phyloP scores from a whole-genome alignment of 92 coral and sea anemone species.

The Virgularia gustaviana region DNA sequence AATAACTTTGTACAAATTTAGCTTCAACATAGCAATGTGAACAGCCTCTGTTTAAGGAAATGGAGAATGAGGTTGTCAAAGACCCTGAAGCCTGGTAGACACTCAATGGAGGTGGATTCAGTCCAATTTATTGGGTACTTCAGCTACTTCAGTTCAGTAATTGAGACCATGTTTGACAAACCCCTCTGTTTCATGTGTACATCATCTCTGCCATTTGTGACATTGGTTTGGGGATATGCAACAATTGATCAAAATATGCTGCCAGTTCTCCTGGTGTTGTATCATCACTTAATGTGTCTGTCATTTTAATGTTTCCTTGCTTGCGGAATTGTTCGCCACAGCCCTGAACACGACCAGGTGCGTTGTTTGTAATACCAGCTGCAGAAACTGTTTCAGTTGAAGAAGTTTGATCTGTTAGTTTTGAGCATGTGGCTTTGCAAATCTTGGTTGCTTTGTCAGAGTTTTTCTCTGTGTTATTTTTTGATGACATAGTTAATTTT shows the following conservation, averaged over 20 bases:
- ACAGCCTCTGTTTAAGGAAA: too few species aligned
- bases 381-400: background rate
- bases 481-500: background rate
- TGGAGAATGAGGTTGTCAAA: too few species aligned
- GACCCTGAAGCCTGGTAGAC: too few species aligned
- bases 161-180: background rate
- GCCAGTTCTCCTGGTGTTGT: slow-evolving; percentile 98
- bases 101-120: too few species aligned
- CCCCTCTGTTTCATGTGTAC: slow-evolving; percentile 74
- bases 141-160: background rate
- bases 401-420: background rate
- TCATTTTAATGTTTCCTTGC: slow-evolving; percentile 48
- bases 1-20: too few species aligned
- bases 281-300: slow-evolving; percentile 64
- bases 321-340: slow-evolving; percentile 84
- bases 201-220: slow-evolving; percentile 99
- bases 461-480: background rate
- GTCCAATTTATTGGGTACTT: too few species aligned
- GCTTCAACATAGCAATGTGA: too few species aligned
- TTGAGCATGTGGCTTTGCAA: background rate
- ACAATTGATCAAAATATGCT: slow-evolving; percentile 87
- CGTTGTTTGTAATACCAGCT: background rate
- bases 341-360: slow-evolving; percentile 31
- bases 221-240: slow-evolving; percentile 97
- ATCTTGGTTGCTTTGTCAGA: background rate